Percentiles rank a stretch among this genome's conserved stretches.
Evolutionary conservation across 2,888 invertebrate species (phyloP).

Genomic region (Diplazon laetatorius): DNA sequence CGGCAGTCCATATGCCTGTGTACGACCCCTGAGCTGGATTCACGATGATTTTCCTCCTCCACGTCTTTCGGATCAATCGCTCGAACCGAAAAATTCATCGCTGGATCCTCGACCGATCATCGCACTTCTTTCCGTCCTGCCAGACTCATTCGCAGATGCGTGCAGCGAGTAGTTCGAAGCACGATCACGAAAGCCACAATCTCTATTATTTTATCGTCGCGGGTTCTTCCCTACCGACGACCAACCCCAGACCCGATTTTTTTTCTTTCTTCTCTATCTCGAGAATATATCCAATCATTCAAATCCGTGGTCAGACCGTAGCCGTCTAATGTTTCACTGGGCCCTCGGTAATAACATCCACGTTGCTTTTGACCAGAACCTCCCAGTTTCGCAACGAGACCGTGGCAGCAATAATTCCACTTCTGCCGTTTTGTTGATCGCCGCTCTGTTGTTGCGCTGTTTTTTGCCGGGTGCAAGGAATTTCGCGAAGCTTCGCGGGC

Average conservation of each 20-base stretch:
- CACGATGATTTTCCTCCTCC: background rate
- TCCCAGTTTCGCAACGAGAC: constrained; percentile 62
- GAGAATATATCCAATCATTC: constrained; percentile 76
- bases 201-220: constrained; percentile 76
- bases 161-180: constrained; percentile 65
- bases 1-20: no score
- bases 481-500: constrained; percentile 56
- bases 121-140: constrained; percentile 31
- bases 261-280: no score
- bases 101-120: constrained; percentile 13
- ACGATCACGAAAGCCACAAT: constrained; percentile 72
- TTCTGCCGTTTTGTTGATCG: background rate
- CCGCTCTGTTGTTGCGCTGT: constrained; percentile 5
- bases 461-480: constrained; percentile 33
- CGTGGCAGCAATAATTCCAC: constrained; percentile 25
- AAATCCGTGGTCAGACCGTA: constrained; percentile 71
- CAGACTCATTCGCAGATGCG: constrained; percentile 67
- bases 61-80: constrained; percentile 50
- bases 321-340: constrained; percentile 63
- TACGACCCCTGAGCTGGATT: background rate
- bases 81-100: constrained; percentile 54
- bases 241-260: constrained; percentile 45
- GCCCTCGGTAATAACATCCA: constrained; percentile 66
- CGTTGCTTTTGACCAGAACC: constrained; percentile 51
- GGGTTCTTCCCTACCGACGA: constrained; percentile 70